A percentile compares a stretch with the other conserved stretches of the same genome.
Evolutionary conservation across 2,888 invertebrate genomes (phyloP).

Genomic region (Netelia melanura): DNA sequence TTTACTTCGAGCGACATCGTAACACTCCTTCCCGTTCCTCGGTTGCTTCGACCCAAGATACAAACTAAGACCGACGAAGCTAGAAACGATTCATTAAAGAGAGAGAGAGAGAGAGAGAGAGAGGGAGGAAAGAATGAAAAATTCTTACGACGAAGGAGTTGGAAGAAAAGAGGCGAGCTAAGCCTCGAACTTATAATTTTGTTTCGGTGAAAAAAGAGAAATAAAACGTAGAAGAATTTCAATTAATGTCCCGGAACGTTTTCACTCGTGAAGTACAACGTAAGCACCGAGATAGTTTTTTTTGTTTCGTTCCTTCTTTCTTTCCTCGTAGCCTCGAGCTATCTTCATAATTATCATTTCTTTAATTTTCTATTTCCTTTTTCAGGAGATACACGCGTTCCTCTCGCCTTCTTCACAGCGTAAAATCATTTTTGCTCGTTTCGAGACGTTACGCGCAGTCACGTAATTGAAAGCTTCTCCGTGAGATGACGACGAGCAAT

Average conservation of each 20-base stretch:
- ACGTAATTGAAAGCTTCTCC: conserved; percentile 55
- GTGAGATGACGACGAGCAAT: conserved; percentile 9
- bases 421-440: conserved; percentile 15
- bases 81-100: not conserved
- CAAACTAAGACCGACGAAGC: conserved; percentile 25
- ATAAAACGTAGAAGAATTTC: conserved; percentile 13
- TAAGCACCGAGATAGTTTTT: not conserved
- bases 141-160: conserved; percentile 31
- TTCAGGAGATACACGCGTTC: not conserved
- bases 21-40: conserved; percentile 8
- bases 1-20: conserved; percentile 20
- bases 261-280: not conserved
- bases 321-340: not conserved
- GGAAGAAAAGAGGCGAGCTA: conserved; percentile 7
- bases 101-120: conserved; percentile 3
- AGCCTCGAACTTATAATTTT: conserved; percentile 51
- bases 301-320: conserved; percentile 8
- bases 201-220: conserved; percentile 36
- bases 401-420: not conserved
- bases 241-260: conserved; percentile 45
- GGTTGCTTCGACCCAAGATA: conserved; percentile 8
- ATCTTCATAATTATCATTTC: conserved; percentile 15
- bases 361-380: conserved; percentile 3
- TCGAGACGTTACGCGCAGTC: conserved; percentile 33
- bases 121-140: conserved; percentile 13